Evolutionary conservation across 1,140 invertebrate species (phyloP).

Genomic region (Trichomalopsis sarcophagae): DNA sequence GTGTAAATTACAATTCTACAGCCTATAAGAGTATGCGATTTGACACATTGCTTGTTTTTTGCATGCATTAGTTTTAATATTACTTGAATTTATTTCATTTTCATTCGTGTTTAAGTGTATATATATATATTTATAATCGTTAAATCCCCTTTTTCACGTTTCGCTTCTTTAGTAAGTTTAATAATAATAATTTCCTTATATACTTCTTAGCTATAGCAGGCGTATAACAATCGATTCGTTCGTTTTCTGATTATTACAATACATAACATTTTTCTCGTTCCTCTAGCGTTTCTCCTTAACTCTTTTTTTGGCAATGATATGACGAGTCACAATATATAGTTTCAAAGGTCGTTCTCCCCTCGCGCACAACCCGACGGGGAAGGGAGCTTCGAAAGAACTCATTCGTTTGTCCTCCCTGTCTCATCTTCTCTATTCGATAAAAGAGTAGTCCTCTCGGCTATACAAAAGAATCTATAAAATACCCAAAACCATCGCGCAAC

Average conservation of each 20-base stretch:
- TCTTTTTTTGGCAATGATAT: slow-evolving; percentile 65
- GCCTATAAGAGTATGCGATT: slow-evolving; percentile 71
- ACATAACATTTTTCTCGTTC: slow-evolving; percentile 40
- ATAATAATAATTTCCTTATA: slow-evolving; percentile 36
- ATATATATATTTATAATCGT: slow-evolving; percentile 63
- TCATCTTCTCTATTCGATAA: slow-evolving; percentile 14
- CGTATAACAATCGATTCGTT: slow-evolving; percentile 70
- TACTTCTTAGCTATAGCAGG: slow-evolving; percentile 62
- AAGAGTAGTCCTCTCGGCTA: slow-evolving; percentile 30
- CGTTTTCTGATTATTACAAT: slow-evolving; percentile 52
- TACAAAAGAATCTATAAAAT: slow-evolving; percentile 69
- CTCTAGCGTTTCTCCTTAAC: slow-evolving; percentile 30
- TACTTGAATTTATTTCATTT: slow-evolving; percentile 57
- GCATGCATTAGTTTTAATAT: slow-evolving; percentile 70
- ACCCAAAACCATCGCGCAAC: slow-evolving; percentile 67
- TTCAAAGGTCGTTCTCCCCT: slow-evolving; percentile 30
- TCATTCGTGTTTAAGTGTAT: slow-evolving; percentile 59
- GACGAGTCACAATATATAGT: slow-evolving; percentile 70
- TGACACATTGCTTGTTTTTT: slow-evolving; percentile 70
- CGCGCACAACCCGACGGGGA: background rate
- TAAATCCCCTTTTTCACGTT: slow-evolving; percentile 60
- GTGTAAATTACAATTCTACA: slow-evolving; percentile 68
- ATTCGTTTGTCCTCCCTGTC: background rate
- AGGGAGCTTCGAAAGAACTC: slow-evolving; percentile 22
- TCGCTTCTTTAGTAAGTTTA: slow-evolving; percentile 56